phyloP scores from a whole-genome alignment of 2,797 vertebrate genomes.

The Odontamblyopus lacepedii region DNA sequence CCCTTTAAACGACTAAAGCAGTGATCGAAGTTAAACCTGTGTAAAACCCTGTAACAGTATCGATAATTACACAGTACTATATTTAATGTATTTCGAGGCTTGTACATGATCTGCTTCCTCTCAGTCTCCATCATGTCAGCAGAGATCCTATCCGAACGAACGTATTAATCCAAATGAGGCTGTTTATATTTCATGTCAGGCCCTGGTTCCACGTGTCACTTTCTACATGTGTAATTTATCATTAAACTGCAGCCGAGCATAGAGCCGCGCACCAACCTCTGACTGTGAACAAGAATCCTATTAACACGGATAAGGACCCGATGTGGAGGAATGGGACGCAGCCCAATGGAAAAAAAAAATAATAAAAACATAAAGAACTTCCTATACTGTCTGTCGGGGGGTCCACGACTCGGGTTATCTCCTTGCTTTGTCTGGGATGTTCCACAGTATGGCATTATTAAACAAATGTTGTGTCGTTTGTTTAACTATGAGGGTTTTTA shows the following conservation, averaged over 20 bases:
- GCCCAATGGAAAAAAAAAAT: neutral
- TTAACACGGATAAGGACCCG: conserved; percentile 52
- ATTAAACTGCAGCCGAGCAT: conserved; percentile 50
- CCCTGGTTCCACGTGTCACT: conserved; percentile 35
- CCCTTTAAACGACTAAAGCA: neutral
- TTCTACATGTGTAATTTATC: conserved; percentile 57
- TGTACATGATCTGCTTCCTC: neutral
- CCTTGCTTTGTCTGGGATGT: too few relatives aligned
- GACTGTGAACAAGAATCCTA: conserved; percentile 61
- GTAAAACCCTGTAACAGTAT: neutral
- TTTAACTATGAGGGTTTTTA: too few relatives aligned
- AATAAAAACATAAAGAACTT: neutral
- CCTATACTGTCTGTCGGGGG: too few relatives aligned
- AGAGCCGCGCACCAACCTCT: conserved; percentile 47
- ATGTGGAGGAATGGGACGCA: conserved; percentile 42
- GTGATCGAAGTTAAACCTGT: neutral
- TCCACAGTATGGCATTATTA: too few relatives aligned
- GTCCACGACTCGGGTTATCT: neutral
- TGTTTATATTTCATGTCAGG: conserved; percentile 56
- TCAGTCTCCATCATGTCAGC: conserved; percentile 9
- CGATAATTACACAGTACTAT: neutral
- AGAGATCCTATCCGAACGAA: conserved; percentile 35
- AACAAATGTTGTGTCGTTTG: too few relatives aligned
- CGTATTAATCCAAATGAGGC: conserved; percentile 50
- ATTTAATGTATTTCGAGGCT: too few relatives aligned